Base-by-base conservation (phyloP, 2,888 invertebrate genomes). In the Copidosoma aretas region DNA sequence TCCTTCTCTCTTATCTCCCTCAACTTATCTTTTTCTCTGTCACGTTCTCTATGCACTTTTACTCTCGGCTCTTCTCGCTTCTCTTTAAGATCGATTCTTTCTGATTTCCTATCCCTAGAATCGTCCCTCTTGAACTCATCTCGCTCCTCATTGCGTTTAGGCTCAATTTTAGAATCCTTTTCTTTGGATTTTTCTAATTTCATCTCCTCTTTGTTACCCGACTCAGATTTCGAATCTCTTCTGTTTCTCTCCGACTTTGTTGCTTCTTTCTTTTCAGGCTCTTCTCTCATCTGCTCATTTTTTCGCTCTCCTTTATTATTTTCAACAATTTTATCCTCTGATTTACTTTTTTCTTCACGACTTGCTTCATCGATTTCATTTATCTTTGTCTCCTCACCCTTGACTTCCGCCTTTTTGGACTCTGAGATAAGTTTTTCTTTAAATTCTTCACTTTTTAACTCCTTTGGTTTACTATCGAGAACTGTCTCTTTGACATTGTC, bases 1-100 rank as follows among this genome's bases (percentile, higher is more conserved):
- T 77, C 73, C 19, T 71, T 79, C 62, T 79, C 80, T 64, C 76
- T 76, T 22, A 68, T 67, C 24, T 73, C 77, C 60, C 73, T 68
- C 1, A 74, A 57, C 46, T 74, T 77, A 14, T 73, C 75, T 57
- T 69, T 77, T n/a, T 76, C 76, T 64, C 76, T 77, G 52, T 67
- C 66, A 57, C 71, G 53, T 64, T 74, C 70, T 53, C 71, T 59
- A 21, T 60, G 71, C 53, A 57, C 61, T 67, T 70, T 72, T 19
- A 60, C 51, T 56, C 63, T 70, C 57, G 59, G 68, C 69, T 71
- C 60, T 66, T 68, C 68, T 71, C 57, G 59, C 63, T 68, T 78
- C 56, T 75, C 75, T 60, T 71, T 77, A 0, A 54, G 15, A 49
- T 77, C 76, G 10, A 64, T 43, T 32, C 59, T 53, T 54, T 77